phyloP scores from a whole-genome alignment of 2,797 vertebrate species.

The Pantherophis alleghaniensis region DNA sequence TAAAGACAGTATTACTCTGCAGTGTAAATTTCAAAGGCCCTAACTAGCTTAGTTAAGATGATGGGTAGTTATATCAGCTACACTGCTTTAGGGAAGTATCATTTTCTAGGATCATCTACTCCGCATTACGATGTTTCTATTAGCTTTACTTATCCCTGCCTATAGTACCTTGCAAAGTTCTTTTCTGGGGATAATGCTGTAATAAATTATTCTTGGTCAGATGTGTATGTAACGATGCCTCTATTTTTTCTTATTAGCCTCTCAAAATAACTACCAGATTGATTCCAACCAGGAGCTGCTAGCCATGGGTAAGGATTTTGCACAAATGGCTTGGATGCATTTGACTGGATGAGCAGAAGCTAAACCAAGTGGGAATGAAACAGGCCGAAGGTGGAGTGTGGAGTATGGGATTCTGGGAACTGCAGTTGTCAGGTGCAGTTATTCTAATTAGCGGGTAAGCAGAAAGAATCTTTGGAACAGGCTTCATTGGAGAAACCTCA shows the following conservation, averaged over 20 bases:
- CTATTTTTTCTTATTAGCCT: slow-evolving; percentile 71
- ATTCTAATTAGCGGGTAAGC: background rate
- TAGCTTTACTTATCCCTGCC: fast-evolving
- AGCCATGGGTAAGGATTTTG: slow-evolving; percentile 80
- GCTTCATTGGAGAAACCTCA: background rate
- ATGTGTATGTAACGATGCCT: background rate
- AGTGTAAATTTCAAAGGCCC: background rate
- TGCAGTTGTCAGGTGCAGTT: background rate
- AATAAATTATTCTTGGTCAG: fast-evolving
- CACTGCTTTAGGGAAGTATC: background rate
- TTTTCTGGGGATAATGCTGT: fast-evolving
- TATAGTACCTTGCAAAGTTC: fast-evolving
- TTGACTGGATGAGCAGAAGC: background rate
- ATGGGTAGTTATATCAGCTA: background rate
- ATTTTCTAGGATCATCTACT: background rate
- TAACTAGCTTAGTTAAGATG: background rate
- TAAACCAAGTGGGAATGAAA: background rate
- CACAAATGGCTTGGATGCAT: background rate
- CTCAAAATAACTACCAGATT: slow-evolving; percentile 86
- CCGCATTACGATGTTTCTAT: background rate
- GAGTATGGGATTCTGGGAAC: background rate
- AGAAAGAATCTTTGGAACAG: background rate
- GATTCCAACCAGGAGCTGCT: slow-evolving; percentile 90
- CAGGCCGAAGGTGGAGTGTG: background rate
- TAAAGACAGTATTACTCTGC: background rate